phyloP scores from a whole-genome alignment of 2,888 invertebrate species.

The Epirrita christyi region DNA sequence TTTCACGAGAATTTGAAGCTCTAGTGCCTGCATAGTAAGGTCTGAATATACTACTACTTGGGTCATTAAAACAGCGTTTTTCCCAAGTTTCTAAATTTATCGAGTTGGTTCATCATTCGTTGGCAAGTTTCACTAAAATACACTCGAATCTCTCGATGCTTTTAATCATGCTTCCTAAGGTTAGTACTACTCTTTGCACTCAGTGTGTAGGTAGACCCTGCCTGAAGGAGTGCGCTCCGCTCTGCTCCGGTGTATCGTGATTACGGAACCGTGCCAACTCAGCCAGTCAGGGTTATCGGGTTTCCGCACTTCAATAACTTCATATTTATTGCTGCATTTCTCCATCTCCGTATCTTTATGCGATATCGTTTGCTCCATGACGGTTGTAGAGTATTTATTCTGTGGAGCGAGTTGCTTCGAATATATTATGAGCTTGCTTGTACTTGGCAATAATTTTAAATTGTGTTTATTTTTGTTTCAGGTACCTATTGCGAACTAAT shows the following conservation, averaged over 20 bases:
- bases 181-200: too few species aligned
- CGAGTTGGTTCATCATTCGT: too few species aligned
- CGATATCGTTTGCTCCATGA: constrained; percentile 16
- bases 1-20: too few species aligned
- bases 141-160: too few species aligned
- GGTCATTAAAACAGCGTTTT: too few species aligned
- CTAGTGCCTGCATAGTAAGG: too few species aligned
- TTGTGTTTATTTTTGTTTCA: not conserved
- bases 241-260: not conserved
- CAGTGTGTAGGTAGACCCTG: too few species aligned
- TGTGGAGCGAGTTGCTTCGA: not conserved
- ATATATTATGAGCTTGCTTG: not conserved
- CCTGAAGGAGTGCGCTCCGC: not conserved
- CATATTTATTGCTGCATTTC: constrained; percentile 32
- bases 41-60: too few species aligned
- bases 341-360: constrained; percentile 12
- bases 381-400: not conserved
- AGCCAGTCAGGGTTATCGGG: constrained; percentile 17
- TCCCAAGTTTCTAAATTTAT: too few species aligned
- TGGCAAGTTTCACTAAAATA: too few species aligned
- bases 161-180: too few species aligned
- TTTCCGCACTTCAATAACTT: constrained; percentile 25
- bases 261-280: constrained; percentile 11
- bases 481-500: too few species aligned
- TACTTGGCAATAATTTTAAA: not conserved